Evolutionary conservation across 1,140 invertebrate species (phyloP).

Genomic region (Drosophila athabasca): DNA sequence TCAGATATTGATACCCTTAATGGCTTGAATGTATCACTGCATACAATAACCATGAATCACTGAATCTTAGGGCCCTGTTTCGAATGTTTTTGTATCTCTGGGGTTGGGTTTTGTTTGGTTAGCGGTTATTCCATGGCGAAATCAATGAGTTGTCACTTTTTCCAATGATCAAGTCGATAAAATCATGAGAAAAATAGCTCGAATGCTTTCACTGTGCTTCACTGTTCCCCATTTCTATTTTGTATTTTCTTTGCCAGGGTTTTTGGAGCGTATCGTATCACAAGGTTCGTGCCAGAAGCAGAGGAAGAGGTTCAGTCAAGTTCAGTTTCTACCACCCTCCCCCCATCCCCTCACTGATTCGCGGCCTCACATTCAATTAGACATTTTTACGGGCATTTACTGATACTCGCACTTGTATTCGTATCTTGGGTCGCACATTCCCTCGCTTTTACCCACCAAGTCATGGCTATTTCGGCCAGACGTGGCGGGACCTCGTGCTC

Average conservation of each 20-base stretch:
- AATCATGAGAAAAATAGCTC: background rate
- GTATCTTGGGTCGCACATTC: constrained; percentile 29
- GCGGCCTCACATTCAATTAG: constrained; percentile 46
- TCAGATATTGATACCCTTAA: constrained; percentile 27
- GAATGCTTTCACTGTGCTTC: background rate
- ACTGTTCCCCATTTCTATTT: too few relatives aligned
- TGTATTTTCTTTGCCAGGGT: background rate
- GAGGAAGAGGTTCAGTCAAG: constrained; percentile 13
- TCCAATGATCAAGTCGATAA: constrained; percentile 2
- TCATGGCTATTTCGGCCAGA: constrained; percentile 23
- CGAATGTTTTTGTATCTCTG: constrained; percentile 1
- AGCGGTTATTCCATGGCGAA: constrained; percentile 5
- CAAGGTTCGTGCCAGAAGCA: constrained; percentile 6
- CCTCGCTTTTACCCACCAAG: constrained; percentile 18
- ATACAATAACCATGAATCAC: constrained; percentile 22
- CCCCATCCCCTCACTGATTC: too few relatives aligned
- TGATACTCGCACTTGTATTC: constrained; percentile 11
- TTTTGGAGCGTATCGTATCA: constrained; percentile 25
- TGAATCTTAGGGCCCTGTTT: constrained; percentile 13
- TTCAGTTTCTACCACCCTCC: constrained; percentile 16
- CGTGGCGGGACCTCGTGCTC: constrained; percentile 25
- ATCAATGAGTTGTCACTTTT: constrained; percentile 41
- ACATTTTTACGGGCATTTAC: constrained; percentile 37
- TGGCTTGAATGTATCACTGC: constrained; percentile 21
- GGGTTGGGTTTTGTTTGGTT: constrained; percentile 31